Evolutionary conservation across 2,113 vertebrate species (phyloP), one percentile per base, ranked within the genome.

Genomic region (Hirundichthys speculiger): DNA sequence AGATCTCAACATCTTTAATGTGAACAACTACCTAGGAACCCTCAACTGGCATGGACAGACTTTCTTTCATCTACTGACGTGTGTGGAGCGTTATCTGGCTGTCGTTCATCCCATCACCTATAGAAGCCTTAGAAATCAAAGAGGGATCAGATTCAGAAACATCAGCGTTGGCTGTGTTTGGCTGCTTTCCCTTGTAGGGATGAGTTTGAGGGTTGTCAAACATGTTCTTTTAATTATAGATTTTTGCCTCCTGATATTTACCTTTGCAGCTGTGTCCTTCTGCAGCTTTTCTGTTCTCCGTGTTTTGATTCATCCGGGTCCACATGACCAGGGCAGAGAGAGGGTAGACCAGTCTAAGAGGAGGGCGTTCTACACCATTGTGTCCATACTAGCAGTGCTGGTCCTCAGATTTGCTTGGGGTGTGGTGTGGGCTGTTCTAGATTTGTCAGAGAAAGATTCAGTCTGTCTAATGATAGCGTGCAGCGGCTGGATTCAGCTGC

Each of bases 81-180:
- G 48, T 27, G 6, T 52, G 13, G 61, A 64, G 39, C 61, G 18
- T n/a, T 64, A 64, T 24, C 22, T 64, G 48, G 61, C 61, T 16
- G 61, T 64, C 3, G 61, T 52, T 5, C 61, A 64, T 20, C 61
- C 61, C 6, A 13, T 52, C 24, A 43, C 38, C 48, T 64, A 64
- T 48, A 39, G 51, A 39, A 30, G 22, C 1, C 13, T 64, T 15
- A 51, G 15, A 9, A 14, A 22, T 11, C n/a, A 52, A 30, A 43
- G 13, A 52, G 39, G 48, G 14, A 16, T 50, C 39, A 27, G 48
- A 21, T 30, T 64, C 13, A 64, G 47, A 43, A 52, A 64, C 2
- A 30, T 42, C 4, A 4, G 2, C n/a, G 20, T 15, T 15, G 48
- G 10, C 4, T 52, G n/a, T 13, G 13, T 16, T 3, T 64, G 61